These are phyloP conservation scores for Megamerina dolium DNA, from an alignment of 2,888 invertebrate genomes.

Conservation along the genomic window DNA sequence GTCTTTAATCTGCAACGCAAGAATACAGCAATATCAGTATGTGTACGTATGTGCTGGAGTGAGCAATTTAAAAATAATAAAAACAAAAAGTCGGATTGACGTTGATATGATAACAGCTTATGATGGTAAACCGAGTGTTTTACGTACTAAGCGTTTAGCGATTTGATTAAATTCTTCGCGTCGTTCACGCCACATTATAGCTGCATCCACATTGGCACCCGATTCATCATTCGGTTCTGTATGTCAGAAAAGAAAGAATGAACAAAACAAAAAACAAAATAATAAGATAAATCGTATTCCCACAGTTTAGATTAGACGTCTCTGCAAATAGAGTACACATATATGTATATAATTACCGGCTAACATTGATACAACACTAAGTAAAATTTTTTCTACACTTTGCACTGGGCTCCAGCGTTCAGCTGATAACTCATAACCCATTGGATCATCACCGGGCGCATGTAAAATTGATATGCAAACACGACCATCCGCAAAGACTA, in stretches of 20 bases:
- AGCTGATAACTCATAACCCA: constrained; percentile 98
- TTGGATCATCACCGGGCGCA: constrained; percentile 98
- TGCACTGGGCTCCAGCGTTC: constrained; percentile 99
- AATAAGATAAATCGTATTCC: not conserved
- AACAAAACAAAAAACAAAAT: no score
- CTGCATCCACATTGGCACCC: constrained; percentile 98
- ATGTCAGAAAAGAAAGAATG: constrained; percentile 3
- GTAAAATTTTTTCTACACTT: constrained; percentile 96
- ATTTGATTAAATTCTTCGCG: constrained; percentile 87
- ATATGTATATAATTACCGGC: constrained; percentile 58
- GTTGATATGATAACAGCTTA: no score
- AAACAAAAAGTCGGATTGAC: no score
- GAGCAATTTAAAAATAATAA: no score
- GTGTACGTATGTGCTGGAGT: no score
- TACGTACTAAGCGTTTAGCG: constrained; percentile 84
- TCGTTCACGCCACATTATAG: constrained; percentile 98
- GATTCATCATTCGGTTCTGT: constrained; percentile 97
- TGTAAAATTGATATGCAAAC: constrained; percentile 99
- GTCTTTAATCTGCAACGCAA: no score
- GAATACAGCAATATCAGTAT: no score
- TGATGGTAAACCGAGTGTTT: constrained; percentile 70
- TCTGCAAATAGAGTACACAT: not conserved
- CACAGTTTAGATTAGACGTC: not conserved
- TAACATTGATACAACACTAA: constrained; percentile 97
- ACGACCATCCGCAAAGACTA: constrained; percentile 90